phyloP scores from a whole-genome alignment of 2,888 invertebrate species.

The Eupsilia transversa region DNA sequence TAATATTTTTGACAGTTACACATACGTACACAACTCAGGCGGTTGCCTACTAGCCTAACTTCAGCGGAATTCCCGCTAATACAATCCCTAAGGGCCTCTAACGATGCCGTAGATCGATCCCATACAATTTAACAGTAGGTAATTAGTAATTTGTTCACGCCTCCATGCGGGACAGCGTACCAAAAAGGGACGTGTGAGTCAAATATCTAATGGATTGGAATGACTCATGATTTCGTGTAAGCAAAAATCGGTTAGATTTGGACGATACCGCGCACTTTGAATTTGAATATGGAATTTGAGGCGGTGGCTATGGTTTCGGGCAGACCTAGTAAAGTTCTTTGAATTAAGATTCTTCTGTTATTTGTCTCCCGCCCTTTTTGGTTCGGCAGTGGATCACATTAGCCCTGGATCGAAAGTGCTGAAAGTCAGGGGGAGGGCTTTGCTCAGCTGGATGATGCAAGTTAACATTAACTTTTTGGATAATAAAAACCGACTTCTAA shows the following conservation, averaged over 20 bases:
- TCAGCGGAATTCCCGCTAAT: conserved; percentile 45
- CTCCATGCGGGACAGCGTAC: conserved; percentile 54
- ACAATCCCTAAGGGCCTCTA: conserved; percentile 55
- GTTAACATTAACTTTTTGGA: too few species aligned
- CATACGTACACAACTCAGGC: neutral
- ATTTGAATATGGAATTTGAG: conserved; percentile 55
- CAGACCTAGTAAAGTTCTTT: neutral
- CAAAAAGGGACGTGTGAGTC: conserved; percentile 60
- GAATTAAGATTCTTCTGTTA: neutral
- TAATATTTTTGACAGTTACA: conserved; percentile 44
- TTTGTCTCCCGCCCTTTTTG: neutral
- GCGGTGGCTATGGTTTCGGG: conserved; percentile 40
- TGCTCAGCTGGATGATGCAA: too few species aligned
- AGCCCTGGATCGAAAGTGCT: too few species aligned
- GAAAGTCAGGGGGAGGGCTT: too few species aligned
- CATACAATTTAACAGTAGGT: conserved; percentile 56
- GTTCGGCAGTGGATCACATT: too few species aligned
- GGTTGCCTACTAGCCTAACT: neutral
- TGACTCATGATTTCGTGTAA: conserved; percentile 60
- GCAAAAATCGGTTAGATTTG: conserved; percentile 64
- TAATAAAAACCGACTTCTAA: neutral
- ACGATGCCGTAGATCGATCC: conserved; percentile 54
- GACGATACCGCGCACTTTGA: conserved; percentile 56
- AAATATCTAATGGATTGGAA: conserved; percentile 60
- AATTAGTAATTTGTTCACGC: conserved; percentile 64